A percentile compares a stretch with the other conserved stretches of the same genome.
These are phyloP conservation scores for Apamea epomidion DNA, from an alignment of 2,888 invertebrate genomes.

Conservation along the genomic window DNA sequence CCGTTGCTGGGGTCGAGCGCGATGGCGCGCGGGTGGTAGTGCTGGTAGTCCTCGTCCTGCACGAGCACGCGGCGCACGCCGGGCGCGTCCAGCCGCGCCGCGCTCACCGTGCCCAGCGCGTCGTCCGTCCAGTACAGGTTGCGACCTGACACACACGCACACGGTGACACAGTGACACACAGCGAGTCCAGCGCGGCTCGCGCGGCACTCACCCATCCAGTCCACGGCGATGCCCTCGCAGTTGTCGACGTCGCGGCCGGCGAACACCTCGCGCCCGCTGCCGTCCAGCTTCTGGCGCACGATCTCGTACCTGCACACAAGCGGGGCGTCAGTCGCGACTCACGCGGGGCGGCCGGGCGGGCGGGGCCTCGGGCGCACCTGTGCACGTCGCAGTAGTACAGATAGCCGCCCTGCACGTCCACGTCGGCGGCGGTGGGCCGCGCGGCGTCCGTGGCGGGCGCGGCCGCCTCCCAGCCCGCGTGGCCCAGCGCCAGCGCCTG, in stretches of 20 bases:
- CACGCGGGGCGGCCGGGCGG: neutral
- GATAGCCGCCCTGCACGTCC: conserved; percentile 90
- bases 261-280: conserved; percentile 89
- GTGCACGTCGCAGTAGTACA: conserved; percentile 92
- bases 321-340: neutral
- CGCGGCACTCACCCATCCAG: conserved; percentile 91
- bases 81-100: conserved; percentile 91
- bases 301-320: conserved; percentile 89
- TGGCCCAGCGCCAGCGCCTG: conserved; percentile 90
- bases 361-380: conserved; percentile 67
- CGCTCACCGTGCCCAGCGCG: conserved; percentile 92
- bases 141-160: conserved; percentile 71
- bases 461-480: conserved; percentile 87
- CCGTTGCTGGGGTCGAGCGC: conserved; percentile 92
- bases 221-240: conserved; percentile 95
- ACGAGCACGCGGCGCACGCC: conserved; percentile 90
- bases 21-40: conserved; percentile 92
- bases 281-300: conserved; percentile 92
- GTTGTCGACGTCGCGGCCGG: conserved; percentile 90
- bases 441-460: conserved; percentile 92
- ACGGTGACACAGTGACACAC: neutral
- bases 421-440: conserved; percentile 93
- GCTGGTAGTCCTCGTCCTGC: conserved; percentile 90
- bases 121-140: conserved; percentile 97
- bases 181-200: neutral